Conservation (phyloP, 2,113 vertebrate genomes). For the Aegypius monachus region DNA sequence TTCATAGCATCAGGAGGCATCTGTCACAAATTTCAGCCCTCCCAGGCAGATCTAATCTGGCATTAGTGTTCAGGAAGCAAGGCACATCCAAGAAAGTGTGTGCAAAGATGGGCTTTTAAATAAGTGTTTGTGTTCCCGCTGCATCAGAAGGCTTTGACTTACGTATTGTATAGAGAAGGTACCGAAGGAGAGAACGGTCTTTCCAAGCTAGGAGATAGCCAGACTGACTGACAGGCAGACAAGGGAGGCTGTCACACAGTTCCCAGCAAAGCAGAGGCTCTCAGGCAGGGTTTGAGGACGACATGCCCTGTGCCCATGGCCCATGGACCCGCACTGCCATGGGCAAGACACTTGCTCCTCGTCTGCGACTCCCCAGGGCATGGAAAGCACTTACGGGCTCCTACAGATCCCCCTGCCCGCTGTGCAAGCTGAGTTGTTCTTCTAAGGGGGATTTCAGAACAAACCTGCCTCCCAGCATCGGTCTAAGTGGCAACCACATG, state of each 20-base stretch:
- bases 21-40: not conserved
- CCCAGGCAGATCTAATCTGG: not conserved
- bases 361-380: rapidly evolving
- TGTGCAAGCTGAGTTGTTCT: not conserved
- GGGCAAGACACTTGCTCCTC: not conserved
- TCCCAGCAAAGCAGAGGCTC: not conserved
- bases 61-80: not conserved
- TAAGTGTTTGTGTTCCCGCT: not conserved
- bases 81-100: not conserved
- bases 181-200: not conserved
- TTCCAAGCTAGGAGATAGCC: not conserved
- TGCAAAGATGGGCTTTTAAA: not conserved
- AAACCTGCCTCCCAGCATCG: not conserved
- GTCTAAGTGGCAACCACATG: not conserved
- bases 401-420: rapidly evolving
- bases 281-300: not conserved
- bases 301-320: not conserved
- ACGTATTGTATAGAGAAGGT: not conserved
- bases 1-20: not conserved
- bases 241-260: not conserved
- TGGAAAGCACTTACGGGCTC: not conserved
- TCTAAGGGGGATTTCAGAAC: not conserved
- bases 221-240: not conserved
- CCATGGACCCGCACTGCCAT: not conserved
- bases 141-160: not conserved